Conservation (phyloP, 2,113 vertebrate genomes). For the Saimiri boliviensis region DNA sequence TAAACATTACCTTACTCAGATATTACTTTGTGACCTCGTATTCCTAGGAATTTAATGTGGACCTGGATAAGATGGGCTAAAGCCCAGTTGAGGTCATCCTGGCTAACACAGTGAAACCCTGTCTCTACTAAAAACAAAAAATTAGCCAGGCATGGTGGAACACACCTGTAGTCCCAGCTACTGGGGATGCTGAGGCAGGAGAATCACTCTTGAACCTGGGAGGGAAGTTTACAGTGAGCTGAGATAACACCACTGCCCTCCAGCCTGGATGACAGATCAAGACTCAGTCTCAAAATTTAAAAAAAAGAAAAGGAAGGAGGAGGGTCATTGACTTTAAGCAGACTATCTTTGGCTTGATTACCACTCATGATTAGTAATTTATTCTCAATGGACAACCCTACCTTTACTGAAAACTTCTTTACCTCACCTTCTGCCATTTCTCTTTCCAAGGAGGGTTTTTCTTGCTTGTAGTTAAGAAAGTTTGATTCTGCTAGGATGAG, state of each 20-base stretch:
- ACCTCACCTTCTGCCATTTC: not conserved
- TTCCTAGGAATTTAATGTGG: not conserved
- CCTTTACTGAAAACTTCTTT: not conserved
- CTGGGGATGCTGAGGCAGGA: too few species aligned
- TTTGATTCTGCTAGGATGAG: not conserved
- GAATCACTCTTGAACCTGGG: too few species aligned
- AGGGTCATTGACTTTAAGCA: not conserved
- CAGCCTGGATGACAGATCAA: too few species aligned
- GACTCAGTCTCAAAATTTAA: too few species aligned
- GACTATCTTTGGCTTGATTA: not conserved
- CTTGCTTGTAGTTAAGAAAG: not conserved
- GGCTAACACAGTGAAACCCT: too few species aligned
- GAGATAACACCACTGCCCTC: too few species aligned
- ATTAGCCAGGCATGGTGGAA: too few species aligned
- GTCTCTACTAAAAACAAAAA: too few species aligned
- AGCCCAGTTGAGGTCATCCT: not conserved
- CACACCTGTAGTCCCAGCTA: too few species aligned
- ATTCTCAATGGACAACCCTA: not conserved
- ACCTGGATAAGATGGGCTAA: not conserved
- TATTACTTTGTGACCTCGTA: not conserved
- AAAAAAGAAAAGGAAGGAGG: fast-evolving
- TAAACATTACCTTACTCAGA: not conserved
- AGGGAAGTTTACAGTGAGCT: too few species aligned
- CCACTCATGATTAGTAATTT: not conserved
- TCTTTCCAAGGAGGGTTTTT: not conserved